Evolutionary conservation across 2,888 invertebrate species (phyloP), one percentile per base, ranked within the genome.

Genomic region (Rhogogaster chlorosoma): DNA sequence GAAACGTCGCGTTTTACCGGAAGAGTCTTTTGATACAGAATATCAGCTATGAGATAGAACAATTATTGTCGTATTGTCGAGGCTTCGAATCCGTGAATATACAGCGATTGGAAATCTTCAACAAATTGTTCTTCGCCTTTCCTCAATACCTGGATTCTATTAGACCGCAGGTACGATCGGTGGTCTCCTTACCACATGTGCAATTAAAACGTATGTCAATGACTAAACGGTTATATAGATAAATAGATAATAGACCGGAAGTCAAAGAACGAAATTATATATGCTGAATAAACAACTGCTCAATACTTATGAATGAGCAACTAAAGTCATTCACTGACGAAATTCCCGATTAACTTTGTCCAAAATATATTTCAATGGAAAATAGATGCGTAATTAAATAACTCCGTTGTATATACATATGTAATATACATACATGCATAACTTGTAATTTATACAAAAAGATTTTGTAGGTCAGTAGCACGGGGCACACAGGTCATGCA

Each of bases 281-380:
- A 18, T 57, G 57, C 7, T 57, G 45, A 38, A 36, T 36, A 36
- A 36, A 36, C 1, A 49, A 15, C 10, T 49, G 15, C 49, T 49
- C 49, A 49, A 49, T 49, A 49, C 10, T 15, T 7, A 49, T 67
- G 67, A 70, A 70, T 70, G 36, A 70, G 15, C 67, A n/a, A 32
- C 18, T 15, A 70, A 0, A 36, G 29, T 70, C 67, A 70, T 70
- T 70, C 67, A 36, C 36, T 15, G n/a, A 70, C 32, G 36, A 15
- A 15, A 32, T 36, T 89, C 89, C 29, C 89, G 89, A 78, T 86
- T 89, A 83, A 86, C 87, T 87, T 89, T 89, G 86, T 89, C 86
- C 32, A 89, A 89, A 61, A 89, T 89, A 90, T 49, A 49, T 18
- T 91, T 89, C 49, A 89, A 90, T 87, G 84, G 80, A 61, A 82